Conservation (phyloP, 2,797 vertebrate species). For the Pantherophis vulpinus region DNA sequence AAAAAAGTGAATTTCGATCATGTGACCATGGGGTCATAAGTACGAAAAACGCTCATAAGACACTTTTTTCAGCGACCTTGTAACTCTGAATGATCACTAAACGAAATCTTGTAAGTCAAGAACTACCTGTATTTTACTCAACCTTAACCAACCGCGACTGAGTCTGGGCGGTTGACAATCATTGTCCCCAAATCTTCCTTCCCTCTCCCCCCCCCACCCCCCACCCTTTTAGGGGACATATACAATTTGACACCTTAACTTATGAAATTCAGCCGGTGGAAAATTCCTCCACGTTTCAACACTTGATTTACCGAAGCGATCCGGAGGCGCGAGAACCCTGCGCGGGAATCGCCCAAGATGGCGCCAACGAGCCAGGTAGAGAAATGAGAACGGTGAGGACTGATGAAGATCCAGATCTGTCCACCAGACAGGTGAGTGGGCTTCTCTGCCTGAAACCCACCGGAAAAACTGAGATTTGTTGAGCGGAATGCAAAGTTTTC, state of each 20-base stretch:
- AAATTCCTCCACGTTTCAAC: constrained; percentile 17
- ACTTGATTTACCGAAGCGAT: constrained; percentile 20
- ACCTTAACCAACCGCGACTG: not conserved
- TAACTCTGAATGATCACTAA: too few species aligned
- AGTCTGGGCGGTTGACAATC: not conserved
- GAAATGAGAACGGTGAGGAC: not conserved
- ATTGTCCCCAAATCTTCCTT: not conserved
- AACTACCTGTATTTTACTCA: not conserved
- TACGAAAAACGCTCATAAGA: too few species aligned
- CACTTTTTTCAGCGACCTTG: too few species aligned
- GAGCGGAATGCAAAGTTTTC: not conserved
- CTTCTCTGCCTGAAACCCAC: not conserved
- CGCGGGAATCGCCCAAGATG: not conserved
- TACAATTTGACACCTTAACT: not conserved
- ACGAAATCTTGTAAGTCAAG: too few species aligned
- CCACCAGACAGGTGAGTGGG: not conserved
- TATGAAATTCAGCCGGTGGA: constrained; percentile 26
- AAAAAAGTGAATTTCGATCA: too few species aligned
- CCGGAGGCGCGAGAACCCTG: not conserved
- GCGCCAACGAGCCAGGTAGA: not conserved
- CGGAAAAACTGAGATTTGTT: not conserved
- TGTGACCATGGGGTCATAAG: too few species aligned
- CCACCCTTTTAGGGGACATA: not conserved
- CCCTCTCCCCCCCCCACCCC: not conserved
- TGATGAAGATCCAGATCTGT: not conserved